Conservation (phyloP, 2,797 vertebrate species). For the Xiphophorus birchmanni region DNA sequence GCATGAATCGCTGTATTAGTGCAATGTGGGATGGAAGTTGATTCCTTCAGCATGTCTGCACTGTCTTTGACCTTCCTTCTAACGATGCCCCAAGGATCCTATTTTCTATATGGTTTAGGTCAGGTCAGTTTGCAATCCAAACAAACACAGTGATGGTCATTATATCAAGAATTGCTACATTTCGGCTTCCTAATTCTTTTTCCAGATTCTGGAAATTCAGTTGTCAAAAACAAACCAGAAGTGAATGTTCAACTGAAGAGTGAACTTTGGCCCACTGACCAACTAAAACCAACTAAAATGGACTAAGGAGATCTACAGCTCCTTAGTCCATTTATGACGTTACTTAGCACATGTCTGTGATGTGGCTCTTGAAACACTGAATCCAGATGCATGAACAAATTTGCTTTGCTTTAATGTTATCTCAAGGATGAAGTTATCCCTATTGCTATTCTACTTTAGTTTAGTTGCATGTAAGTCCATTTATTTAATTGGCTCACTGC, state of each 20-base stretch:
- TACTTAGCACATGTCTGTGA: not conserved
- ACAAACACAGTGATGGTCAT: not conserved
- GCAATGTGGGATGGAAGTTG: not conserved
- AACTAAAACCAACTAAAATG: too few species aligned
- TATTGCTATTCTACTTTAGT: not conserved
- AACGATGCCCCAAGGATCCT: not conserved
- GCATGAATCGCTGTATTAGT: not conserved
- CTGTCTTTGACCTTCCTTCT: not conserved
- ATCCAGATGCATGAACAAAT: not conserved
- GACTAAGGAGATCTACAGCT: too few species aligned
- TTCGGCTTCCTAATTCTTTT: not conserved
- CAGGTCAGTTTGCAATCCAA: not conserved
- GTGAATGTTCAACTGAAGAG: not conserved
- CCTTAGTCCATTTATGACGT: not conserved
- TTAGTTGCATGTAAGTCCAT: not conserved
- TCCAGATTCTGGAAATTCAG: not conserved
- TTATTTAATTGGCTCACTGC: not conserved
- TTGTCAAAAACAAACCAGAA: not conserved
- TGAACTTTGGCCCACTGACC: too few species aligned
- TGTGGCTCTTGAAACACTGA: not conserved
- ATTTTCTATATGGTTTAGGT: not conserved
- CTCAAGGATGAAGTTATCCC: not conserved
- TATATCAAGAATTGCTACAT: not conserved
- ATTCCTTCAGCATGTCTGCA: too few species aligned
- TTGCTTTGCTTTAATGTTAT: not conserved